Conservation (phyloP, 2,797 vertebrate species). For the Odontamblyopus rebecca region DNA sequence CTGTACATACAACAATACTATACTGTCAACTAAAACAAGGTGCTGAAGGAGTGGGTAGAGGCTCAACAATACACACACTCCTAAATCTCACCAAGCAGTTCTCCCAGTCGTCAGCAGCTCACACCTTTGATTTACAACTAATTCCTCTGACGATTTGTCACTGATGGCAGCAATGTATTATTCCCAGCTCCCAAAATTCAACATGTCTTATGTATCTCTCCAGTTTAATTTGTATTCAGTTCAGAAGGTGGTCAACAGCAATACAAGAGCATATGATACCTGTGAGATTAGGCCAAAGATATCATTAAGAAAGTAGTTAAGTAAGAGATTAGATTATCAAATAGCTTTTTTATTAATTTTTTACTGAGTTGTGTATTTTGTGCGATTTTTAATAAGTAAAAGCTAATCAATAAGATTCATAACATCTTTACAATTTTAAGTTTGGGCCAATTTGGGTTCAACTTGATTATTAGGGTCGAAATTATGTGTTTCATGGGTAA, state of each 20-base stretch:
- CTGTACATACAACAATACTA: too few relatives aligned
- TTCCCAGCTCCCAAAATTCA: conserved; percentile 26
- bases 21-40: conserved; percentile 10
- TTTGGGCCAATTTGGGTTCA: not conserved
- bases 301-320: too few relatives aligned
- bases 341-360: too few relatives aligned
- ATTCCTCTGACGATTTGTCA: conserved; percentile 76
- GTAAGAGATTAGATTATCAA: too few relatives aligned
- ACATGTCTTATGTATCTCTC: not conserved
- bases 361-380: too few relatives aligned
- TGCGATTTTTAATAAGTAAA: too few relatives aligned
- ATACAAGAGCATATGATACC: too few relatives aligned
- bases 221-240: not conserved
- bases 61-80: conserved; percentile 45
- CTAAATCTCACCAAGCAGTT: conserved; percentile 77
- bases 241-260: not conserved
- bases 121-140: conserved; percentile 76
- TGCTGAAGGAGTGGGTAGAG: conserved; percentile 47
- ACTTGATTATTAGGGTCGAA: not conserved
- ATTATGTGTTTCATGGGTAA: not conserved
- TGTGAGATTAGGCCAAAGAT: too few relatives aligned
- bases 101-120: conserved; percentile 63
- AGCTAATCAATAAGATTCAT: too few relatives aligned
- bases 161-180: conserved; percentile 73
- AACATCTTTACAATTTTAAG: too few relatives aligned